A percentile compares a stretch with the other conserved stretches of the same genome.
Conservation (phyloP, 1,140 invertebrate species). For the Zophobas atratus region DNA sequence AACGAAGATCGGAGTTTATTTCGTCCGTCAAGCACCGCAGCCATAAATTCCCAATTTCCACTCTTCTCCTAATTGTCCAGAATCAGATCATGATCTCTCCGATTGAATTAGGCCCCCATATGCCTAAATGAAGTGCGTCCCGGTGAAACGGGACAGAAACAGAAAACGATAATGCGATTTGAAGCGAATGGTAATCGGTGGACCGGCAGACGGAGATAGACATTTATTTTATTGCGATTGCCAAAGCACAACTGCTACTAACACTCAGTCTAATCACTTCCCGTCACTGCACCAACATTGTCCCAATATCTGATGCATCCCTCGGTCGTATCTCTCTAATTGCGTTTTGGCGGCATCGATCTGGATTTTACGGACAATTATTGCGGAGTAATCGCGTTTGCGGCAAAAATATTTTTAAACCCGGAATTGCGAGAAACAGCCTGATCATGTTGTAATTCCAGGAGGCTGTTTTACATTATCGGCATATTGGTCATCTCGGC, state of each 20-base stretch:
- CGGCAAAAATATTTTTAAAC: constrained; percentile 1
- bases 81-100: constrained; percentile 37
- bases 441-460: not conserved
- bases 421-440: constrained; percentile 2
- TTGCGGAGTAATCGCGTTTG: constrained; percentile 17
- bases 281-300: constrained; percentile 42
- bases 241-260: constrained; percentile 58
- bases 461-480: no score
- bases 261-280: constrained; percentile 59
- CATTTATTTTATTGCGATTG: constrained; percentile 62
- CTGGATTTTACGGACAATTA: constrained; percentile 19
- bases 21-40: not conserved
- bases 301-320: constrained; percentile 40
- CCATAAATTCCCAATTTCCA: constrained; percentile 18
- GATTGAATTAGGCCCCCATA: constrained; percentile 32
- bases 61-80: constrained; percentile 14
- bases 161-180: constrained; percentile 56
- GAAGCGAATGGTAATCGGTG: constrained; percentile 58
- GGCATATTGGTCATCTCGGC: no score
- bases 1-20: not conserved
- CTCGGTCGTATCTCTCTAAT: constrained; percentile 28
- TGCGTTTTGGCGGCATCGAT: constrained; percentile 19
- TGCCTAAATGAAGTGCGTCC: constrained; percentile 40
- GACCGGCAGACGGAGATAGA: constrained; percentile 56
- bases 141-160: constrained; percentile 43